phyloP scores from a whole-genome alignment of 2,113 vertebrate genomes.

The Dasyprocta punctata region DNA sequence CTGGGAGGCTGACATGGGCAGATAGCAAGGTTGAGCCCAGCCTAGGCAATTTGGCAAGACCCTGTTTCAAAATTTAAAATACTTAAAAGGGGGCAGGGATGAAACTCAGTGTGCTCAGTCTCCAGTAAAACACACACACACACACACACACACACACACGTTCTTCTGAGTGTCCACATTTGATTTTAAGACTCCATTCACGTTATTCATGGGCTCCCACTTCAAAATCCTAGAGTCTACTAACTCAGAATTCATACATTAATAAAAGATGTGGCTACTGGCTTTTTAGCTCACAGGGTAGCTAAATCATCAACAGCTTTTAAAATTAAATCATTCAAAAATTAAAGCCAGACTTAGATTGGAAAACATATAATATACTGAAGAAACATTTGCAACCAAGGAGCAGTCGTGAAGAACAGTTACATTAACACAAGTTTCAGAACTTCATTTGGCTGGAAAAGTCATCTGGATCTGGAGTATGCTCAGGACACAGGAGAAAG shows the following conservation, averaged over 20 bases:
- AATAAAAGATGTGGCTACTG: background rate
- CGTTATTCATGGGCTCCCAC: background rate
- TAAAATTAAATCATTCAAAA: background rate
- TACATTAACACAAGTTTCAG: conserved; percentile 9
- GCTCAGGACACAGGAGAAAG: background rate
- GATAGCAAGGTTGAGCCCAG: background rate
- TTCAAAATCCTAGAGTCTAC: background rate
- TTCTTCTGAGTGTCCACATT: background rate
- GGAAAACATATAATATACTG: background rate
- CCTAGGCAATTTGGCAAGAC: background rate
- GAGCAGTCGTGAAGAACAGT: background rate
- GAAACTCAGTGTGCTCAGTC: background rate
- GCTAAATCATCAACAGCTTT: background rate
- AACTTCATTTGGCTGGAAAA: background rate
- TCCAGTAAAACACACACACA: background rate
- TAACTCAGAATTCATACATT: background rate
- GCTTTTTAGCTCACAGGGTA: background rate
- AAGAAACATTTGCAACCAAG: background rate
- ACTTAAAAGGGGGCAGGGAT: background rate
- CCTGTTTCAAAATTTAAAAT: background rate
- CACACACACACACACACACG: background rate
- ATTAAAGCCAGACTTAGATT: background rate
- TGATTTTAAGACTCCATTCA: background rate
- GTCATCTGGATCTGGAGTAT: background rate
- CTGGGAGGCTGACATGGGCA: background rate